Base-by-base conservation (phyloP, 2,888 invertebrate species). In the Drosophila mimica region DNA sequence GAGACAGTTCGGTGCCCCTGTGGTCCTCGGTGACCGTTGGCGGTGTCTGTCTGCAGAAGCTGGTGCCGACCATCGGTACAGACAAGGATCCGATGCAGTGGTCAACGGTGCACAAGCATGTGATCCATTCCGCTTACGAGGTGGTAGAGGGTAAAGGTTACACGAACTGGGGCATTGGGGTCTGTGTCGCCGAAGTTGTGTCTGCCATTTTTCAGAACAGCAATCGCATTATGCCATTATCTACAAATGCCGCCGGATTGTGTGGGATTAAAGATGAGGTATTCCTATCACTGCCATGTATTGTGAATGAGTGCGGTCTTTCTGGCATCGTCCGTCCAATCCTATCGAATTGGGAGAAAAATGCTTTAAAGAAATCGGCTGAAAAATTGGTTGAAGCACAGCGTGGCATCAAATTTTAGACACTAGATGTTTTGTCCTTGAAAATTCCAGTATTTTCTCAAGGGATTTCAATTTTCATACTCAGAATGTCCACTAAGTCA, bases 11-110 rank as follows among this genome's bases (percentile, higher is more conserved):
- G 81, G 97, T 98, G 68, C 96, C 98, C 0, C 96, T 98, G 2
- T 98, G 98, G 98, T 97, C 97, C 2, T 96, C 96, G 8, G 97
- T 97, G 31, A 97, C 97, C 92, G 95, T 98, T 5, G 97, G 96
- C 3, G 98, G 98, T 1, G 96, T 97, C 0, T 94, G 95, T 2
- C 94, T 98, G 15, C 94, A 94, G 65, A 96, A 97, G 71, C 88
- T 98, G 7, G 95, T 96, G 90, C 95, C 96, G 4, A 92, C 94
- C 30, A 94, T 97, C 43, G 97, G 97, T 15, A 94, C 95, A 0
- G 94, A 94, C 0, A 92, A 94, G 0, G 97, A 98, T 91, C 93
- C 94, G 0, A 97, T 97, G 91, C 94, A 95, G 58, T 98, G 97
- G 96, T 92, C 94, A 48, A 94, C 95, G 15, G 91, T 97, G 2